Evolutionary conservation across 2,888 invertebrate genomes (phyloP), one percentile per base, ranked within the genome.

Genomic region (Microctonus brassicae): DNA sequence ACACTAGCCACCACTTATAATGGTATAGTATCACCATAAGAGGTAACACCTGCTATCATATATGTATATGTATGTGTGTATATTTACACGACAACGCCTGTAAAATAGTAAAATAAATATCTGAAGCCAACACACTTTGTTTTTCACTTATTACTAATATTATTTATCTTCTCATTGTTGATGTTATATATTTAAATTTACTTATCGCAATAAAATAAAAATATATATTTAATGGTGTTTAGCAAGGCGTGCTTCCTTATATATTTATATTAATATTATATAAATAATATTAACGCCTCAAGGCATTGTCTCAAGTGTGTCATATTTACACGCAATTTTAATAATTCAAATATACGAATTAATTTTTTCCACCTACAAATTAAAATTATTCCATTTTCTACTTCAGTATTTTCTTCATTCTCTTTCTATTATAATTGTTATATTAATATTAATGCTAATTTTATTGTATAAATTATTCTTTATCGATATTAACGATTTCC

Each of bases 31-130:
- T 9, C 17, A 58, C 58, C 58, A 58, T 58, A 34, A 58, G 58
- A 58, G 58, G 55, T 26, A 58, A 58, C 58, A 58, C 58, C 58
- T 58, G 58, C 58, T 34, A 58, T n/a, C n/a, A n/a, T 17, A n/a
- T n/a, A n/a, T 29, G 29, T 29, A 7, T 29, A 29, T 7, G 29
- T 29, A 29, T 29, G 29, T 29, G 7, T 29, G 3, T 29, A 29
- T 29, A 29, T 58, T 58, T 33, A n/a, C 33, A 10, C n/a, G n/a
- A 13, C 20, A 58, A 58, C 34, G 34, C 58, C 33, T 58, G 47
- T 47, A 7, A 5, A 5, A 47, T 17, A 47, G 17, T 47, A 9
- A 7, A 39, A 13, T 6, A 39, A n/a, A 39, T 39, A 13, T 39
- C n/a, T n/a, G n/a, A 29, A 29, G 29, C 29, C 29, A 5, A 29